These are phyloP conservation scores for Microctonus hyperodae DNA, from an alignment of 2,888 invertebrate genomes.

Conservation along the genomic window DNA sequence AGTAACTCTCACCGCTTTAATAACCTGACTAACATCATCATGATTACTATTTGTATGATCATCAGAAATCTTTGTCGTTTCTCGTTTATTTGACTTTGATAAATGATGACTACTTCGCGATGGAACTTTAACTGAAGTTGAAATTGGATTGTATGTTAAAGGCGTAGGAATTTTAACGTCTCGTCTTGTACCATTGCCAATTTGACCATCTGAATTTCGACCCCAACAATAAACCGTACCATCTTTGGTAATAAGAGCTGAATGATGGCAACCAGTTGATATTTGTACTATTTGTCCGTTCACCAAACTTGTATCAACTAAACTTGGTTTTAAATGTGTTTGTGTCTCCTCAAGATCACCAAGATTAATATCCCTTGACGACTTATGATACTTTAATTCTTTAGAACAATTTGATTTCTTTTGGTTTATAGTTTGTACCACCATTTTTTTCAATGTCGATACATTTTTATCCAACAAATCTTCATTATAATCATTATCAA, in stretches of 20 bases:
- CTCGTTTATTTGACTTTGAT: neutral
- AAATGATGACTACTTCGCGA: constrained; percentile 42
- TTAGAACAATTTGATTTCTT: constrained; percentile 34
- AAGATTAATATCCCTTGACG: constrained; percentile 40
- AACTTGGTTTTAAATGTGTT: constrained; percentile 68
- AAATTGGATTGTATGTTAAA: constrained; percentile 63
- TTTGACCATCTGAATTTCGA: constrained; percentile 87
- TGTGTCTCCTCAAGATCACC: constrained; percentile 51
- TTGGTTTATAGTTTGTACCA: constrained; percentile 28
- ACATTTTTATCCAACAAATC: neutral
- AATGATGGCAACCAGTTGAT: constrained; percentile 85
- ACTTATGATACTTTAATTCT: constrained; percentile 36
- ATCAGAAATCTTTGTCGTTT: constrained; percentile 30
- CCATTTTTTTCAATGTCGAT: constrained; percentile 23
- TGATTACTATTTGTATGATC: constrained; percentile 31
- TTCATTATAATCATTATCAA: neutral
- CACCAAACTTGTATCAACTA: constrained; percentile 71
- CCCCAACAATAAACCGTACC: constrained; percentile 86
- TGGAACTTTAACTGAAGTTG: constrained; percentile 51
- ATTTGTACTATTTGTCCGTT: constrained; percentile 70
- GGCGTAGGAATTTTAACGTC: constrained; percentile 68
- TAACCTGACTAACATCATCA: constrained; percentile 52
- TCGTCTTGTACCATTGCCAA: constrained; percentile 77
- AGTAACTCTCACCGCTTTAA: constrained; percentile 64
- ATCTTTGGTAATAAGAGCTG: constrained; percentile 74